These are phyloP conservation scores for Sula dactylatra DNA, from an alignment of 2,113 vertebrate species.

Conservation along the genomic window DNA sequence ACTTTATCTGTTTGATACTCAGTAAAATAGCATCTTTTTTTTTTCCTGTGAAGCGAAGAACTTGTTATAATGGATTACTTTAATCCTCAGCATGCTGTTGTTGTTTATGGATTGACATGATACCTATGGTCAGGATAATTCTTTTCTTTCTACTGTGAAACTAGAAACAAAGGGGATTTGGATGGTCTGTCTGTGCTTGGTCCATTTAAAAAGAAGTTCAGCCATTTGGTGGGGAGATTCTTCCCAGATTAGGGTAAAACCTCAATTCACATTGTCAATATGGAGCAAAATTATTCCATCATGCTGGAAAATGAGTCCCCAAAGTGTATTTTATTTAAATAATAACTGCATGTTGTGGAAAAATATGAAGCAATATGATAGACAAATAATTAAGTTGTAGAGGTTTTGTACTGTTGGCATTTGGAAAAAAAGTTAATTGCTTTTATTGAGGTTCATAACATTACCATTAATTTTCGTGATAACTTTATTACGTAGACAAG, in stretches of 20 bases:
- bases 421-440: constrained; percentile 33
- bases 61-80: not conserved
- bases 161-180: not conserved
- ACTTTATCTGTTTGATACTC: not conserved
- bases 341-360: not conserved
- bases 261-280: not conserved
- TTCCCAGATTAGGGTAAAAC: not conserved
- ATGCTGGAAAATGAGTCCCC: not conserved
- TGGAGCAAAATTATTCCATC: not conserved
- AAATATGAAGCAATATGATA: not conserved
- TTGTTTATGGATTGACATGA: not conserved
- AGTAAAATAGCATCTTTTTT: not conserved
- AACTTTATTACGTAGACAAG: not conserved
- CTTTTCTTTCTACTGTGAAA: not conserved
- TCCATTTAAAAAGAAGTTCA: not conserved
- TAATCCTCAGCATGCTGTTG: not conserved
- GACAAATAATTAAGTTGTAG: constrained; percentile 26
- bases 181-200: not conserved
- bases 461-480: constrained; percentile 9
- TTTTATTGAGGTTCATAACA: not conserved
- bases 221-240: not conserved
- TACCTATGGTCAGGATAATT: not conserved
- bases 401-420: not conserved
- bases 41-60: not conserved
- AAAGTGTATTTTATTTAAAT: not conserved